Base-by-base conservation (phyloP, 1,140 invertebrate genomes). In the Macrosteles quadrilineatus region DNA sequence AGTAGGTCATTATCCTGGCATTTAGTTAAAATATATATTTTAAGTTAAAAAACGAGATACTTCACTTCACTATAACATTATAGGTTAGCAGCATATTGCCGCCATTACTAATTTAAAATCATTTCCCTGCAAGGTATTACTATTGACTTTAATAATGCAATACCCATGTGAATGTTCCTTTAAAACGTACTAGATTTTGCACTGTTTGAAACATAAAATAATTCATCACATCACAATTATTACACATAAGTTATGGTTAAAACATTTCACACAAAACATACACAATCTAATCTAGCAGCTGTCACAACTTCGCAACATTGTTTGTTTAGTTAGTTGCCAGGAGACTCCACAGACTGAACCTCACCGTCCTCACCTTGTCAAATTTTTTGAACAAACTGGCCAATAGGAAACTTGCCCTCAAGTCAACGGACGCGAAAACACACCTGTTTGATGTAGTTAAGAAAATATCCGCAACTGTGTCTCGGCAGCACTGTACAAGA, bases 351-450 rank as follows among this genome's bases (percentile, higher is more conserved):
- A 11, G 9, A 9, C 21, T n/a, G 17, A 23, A 19, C 21, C 47
- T 50, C 17, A 11, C 17, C 9, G 9, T 43, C 36, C 36, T 43
- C 17, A 50, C 17, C 47, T n/a, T 19, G 47, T 50, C 47, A 50
- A 4, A 50, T 50, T 50, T 50, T 50, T 50, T 19, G 21, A 50
- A 50, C 6, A n/a, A 50, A 50, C 47, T 50, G 21, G n/a, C 47
- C 47, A 50, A 50, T 50, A 50, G 47, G 21, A 50, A 19, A 50
- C 17, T 4, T 23, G 47, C 21, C 3, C n/a, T 4, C 47, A 23
- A 50, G 47, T 50, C 47, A 50, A 50, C 47, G 47, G 47, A 50
- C 47, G 47, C 32, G 47, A 50, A 50, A 50, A 50, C 47, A 50
- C 47, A 50, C 47, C 47, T 50, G 47, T 50, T 50, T n/a, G 47